Conservation (phyloP, 2,797 vertebrate genomes). For the Danio aesculapii region DNA sequence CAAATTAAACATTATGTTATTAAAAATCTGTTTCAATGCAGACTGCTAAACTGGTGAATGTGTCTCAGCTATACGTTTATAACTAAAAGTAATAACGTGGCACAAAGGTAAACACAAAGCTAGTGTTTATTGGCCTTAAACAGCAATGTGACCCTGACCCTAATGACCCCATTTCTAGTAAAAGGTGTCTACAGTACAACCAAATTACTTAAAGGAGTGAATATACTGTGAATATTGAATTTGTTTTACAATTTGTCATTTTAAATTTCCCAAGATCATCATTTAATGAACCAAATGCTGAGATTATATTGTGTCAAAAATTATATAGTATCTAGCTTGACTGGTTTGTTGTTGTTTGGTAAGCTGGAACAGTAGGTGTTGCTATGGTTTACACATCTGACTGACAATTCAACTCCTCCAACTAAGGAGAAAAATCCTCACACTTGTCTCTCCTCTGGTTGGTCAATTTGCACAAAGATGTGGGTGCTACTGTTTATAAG, state of each 20-base stretch:
- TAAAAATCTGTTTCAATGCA: slow-evolving; percentile 40
- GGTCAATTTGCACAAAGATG: slow-evolving; percentile 64
- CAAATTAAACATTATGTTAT: slow-evolving; percentile 24
- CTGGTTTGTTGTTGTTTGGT: slow-evolving; percentile 32
- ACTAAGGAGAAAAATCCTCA: slow-evolving; percentile 49
- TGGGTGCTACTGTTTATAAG: slow-evolving; percentile 66
- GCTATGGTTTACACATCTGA: slow-evolving; percentile 29
- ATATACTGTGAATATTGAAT: slow-evolving; percentile 40
- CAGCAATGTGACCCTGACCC: not conserved
- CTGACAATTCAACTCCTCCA: slow-evolving; percentile 20
- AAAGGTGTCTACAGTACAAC: not conserved
- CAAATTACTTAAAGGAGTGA: not conserved
- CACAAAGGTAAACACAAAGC: not conserved
- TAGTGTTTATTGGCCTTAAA: not conserved
- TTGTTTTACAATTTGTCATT: not conserved
- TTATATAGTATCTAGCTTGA: slow-evolving; percentile 25
- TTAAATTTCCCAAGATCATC: not conserved
- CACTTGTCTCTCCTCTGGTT: slow-evolving; percentile 56
- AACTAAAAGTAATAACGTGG: slow-evolving; percentile 8
- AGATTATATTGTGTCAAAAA: slow-evolving; percentile 18
- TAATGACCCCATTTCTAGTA: not conserved
- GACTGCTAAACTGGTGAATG: slow-evolving; percentile 48
- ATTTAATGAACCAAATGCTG: not conserved
- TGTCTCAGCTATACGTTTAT: not conserved
- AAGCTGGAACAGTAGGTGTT: slow-evolving; percentile 6